Conservation (phyloP, 2,888 invertebrate species). For the Cepaea hortensis region DNA sequence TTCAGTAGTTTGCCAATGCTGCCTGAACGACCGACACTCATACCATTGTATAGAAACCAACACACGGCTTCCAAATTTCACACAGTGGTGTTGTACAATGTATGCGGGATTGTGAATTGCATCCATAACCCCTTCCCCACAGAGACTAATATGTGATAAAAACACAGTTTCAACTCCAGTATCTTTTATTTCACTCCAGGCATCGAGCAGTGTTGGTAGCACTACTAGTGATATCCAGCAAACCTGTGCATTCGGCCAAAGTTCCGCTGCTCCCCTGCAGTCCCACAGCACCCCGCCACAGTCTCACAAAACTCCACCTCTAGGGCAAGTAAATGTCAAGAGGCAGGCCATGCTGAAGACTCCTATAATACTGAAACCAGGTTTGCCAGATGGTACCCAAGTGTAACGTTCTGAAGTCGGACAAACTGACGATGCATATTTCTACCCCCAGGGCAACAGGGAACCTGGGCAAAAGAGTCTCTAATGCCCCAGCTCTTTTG, state of each 20-base stretch:
- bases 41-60: no score
- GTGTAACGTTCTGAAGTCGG: conserved; percentile 47
- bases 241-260: conserved; percentile 49
- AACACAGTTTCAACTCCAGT: not conserved
- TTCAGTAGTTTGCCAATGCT: no score
- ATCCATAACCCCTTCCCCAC: no score
- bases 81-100: no score
- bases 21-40: no score
- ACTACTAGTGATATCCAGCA: conserved; percentile 58
- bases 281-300: conserved; percentile 25
- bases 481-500: no score
- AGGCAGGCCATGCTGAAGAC: conserved; percentile 38
- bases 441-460: no score
- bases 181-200: conserved; percentile 54
- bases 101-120: no score
- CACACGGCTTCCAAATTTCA: no score
- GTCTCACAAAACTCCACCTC: conserved; percentile 26
- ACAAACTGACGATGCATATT: no score
- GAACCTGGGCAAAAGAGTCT: no score
- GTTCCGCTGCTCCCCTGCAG: conserved; percentile 42
- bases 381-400: conserved; percentile 64
- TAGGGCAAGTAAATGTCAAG: conserved; percentile 29
- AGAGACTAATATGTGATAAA: not conserved
- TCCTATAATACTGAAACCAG: conserved; percentile 49
- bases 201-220: conserved; percentile 68